A percentile compares a stretch with the other conserved stretches of the same genome.
Evolutionary conservation across 2,888 invertebrate genomes (phyloP).

Genomic region (Lypha dubia): DNA sequence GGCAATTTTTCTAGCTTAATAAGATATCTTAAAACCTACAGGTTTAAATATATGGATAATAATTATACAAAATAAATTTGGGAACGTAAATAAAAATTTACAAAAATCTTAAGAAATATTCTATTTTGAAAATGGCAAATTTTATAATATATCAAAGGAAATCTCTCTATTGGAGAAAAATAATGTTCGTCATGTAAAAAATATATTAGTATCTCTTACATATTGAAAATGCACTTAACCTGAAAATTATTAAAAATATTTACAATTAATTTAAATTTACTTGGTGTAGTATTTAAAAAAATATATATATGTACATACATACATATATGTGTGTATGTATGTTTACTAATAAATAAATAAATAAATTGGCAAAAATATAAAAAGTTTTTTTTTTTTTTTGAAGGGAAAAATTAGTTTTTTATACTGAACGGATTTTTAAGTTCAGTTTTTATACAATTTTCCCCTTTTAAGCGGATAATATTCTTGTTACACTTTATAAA

Average conservation of each 20-base stretch:
- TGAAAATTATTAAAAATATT: conserved; percentile 3
- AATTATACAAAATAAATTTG: conserved; percentile 32
- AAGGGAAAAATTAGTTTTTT: no score
- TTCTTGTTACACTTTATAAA: no score
- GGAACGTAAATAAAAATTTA: conserved; percentile 16
- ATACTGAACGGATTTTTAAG: no score
- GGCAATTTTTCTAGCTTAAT: not conserved
- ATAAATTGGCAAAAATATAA: conserved; percentile 22
- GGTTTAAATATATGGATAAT: conserved; percentile 31
- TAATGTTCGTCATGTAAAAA: not conserved
- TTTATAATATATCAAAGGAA: conserved; percentile 1
- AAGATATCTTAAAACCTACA: conserved; percentile 8
- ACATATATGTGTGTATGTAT: no score
- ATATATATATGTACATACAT: no score
- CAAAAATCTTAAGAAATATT: not conserved
- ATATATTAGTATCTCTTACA: conserved; percentile 3
- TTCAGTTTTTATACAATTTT: no score
- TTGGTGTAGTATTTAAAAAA: conserved; percentile 30
- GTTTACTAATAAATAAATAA: conserved; percentile 6
- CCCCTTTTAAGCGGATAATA: not conserved
- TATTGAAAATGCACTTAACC: conserved; percentile 25
- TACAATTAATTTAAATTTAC: conserved; percentile 22
- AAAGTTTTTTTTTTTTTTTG: not conserved
- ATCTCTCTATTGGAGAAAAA: conserved; percentile 62
- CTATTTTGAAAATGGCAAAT: conserved; percentile 16